Base-by-base conservation (phyloP, 2,113 vertebrate genomes). In the Amphiprion percula region DNA sequence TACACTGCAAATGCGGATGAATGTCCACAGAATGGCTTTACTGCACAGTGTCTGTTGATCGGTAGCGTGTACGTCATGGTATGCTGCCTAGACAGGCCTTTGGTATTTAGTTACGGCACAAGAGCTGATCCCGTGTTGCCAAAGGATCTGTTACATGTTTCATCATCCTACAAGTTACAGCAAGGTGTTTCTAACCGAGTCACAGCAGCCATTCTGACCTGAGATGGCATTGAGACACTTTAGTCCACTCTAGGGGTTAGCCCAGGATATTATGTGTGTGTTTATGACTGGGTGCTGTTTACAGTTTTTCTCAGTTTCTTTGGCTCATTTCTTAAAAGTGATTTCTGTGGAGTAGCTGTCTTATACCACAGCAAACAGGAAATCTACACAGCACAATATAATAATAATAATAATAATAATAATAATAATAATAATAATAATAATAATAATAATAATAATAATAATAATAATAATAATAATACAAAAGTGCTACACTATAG, bases 81-180 rank as follows among this genome's bases (percentile, higher is more conserved):
- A 30, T 12, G 61, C 73, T 67, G 79, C 47, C 63, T 21, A 4
- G 37, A 74, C 53, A 63, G 64, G 74, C 54, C 61, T 67, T 46
- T 50, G 54, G 75, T 79, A 59, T 90, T 65, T 49, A 68, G 74
- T 91, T 89, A 56, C 90, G 76, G 74, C 62, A 64, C 33, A 5
- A n/a, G 50, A 49, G 19, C 68, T 62, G 62, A 71, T 67, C 76
- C 70, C 14, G 65, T 46, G 60, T 76, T 79, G 19, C 44, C 10
- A 1, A 30, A 67, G 61, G 86, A 86, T 87, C 77, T 26, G 50
- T 88, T 91, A 78, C 85, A 55, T 1, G 74, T 85, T 74, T 79
- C 8, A 23, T 84, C 70, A 61, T 30, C 56, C 62, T 56, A 49
- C 44, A 1, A 11, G 44, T 30, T 66, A 83, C 61, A 80, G 55